Evolutionary conservation across 2,888 invertebrate species (phyloP), one percentile per base, ranked within the genome.

Genomic region (Cheilosia scutellata): DNA sequence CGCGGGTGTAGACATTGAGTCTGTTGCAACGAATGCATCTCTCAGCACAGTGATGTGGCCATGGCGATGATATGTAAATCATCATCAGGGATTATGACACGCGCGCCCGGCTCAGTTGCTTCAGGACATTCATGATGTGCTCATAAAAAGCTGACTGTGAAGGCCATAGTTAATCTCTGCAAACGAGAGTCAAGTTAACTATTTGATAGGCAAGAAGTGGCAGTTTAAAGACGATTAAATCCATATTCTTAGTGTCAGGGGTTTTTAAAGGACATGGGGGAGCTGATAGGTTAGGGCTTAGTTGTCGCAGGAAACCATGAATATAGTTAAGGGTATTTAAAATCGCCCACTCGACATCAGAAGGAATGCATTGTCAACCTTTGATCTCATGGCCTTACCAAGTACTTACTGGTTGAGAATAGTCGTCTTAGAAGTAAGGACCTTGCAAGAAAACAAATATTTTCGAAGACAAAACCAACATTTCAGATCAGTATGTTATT

Each of bases 31-130:
- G 57, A 58, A 20, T 47, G 53, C 27, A 47, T 44, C 13, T 20
- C 40, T 20, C 40, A 47, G 47, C 9, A 70, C 68, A 49, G 53
- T 71, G 80, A 74, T 84, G 84, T 60, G 57, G 65, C 70, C 65
- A 65, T 80, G 80, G 66, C 71, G 84, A 75, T 80, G 84, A 84
- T 78, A 57, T 84, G 84, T 71, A 76, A 84, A 71, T 80, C 80
- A 76, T 84, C 75, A 66, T 70, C 75, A 71, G 58, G 33, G 70
- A 47, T 53, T 58, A 79, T 68, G 70, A 79, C 53, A 74, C 40
- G 65, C 40, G 51, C 55, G n/a, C 27, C 44, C 68, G 57, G 20
- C 27, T 71, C 42, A 70, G 70, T 40, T 40, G 75, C 70, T 70
- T 70, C 55, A 84, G 84, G 75, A 84, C 74, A 78, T 78, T 60